Conservation (phyloP, 2,888 invertebrate genomes). For the Rosalia funebris region DNA sequence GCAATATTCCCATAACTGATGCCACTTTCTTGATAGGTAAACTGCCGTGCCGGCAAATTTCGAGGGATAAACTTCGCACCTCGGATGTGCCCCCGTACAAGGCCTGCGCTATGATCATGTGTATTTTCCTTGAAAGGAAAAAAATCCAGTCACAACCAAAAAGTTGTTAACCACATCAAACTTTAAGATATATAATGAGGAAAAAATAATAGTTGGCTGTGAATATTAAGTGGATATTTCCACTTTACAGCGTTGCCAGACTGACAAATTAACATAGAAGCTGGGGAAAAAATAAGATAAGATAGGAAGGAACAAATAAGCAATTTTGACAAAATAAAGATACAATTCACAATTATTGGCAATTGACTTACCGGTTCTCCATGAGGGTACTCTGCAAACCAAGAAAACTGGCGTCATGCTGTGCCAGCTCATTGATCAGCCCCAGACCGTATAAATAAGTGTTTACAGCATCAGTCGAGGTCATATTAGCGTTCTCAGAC, state of each 20-base stretch:
- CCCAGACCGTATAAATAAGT: conserved; percentile 66
- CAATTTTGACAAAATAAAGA: too few relatives aligned
- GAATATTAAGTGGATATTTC: too few relatives aligned
- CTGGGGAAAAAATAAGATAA: too few relatives aligned
- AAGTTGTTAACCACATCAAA: too few relatives aligned
- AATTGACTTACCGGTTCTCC: conserved; percentile 53
- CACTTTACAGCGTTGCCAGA: too few relatives aligned
- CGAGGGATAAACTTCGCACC: conserved; percentile 61
- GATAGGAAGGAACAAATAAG: too few relatives aligned
- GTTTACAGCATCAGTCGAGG: conserved; percentile 61
- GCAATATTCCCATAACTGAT: conserved; percentile 50
- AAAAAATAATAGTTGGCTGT: too few relatives aligned
- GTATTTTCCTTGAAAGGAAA: conserved; percentile 59
- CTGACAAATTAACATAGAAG: too few relatives aligned
- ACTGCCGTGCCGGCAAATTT: conserved; percentile 55
- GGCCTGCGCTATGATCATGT: conserved; percentile 66
- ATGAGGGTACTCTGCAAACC: conserved; percentile 62
- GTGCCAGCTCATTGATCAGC: conserved; percentile 65
- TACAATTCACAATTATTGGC: too few relatives aligned
- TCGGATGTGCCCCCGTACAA: conserved; percentile 64
- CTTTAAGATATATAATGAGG: too few relatives aligned
- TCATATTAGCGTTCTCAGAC: conserved; percentile 36
- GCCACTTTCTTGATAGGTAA: conserved; percentile 52
- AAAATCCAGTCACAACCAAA: too few relatives aligned
- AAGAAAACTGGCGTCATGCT: conserved; percentile 64